Base-by-base conservation (phyloP, 1,140 invertebrate species). In the Drosophila sproati region DNA sequence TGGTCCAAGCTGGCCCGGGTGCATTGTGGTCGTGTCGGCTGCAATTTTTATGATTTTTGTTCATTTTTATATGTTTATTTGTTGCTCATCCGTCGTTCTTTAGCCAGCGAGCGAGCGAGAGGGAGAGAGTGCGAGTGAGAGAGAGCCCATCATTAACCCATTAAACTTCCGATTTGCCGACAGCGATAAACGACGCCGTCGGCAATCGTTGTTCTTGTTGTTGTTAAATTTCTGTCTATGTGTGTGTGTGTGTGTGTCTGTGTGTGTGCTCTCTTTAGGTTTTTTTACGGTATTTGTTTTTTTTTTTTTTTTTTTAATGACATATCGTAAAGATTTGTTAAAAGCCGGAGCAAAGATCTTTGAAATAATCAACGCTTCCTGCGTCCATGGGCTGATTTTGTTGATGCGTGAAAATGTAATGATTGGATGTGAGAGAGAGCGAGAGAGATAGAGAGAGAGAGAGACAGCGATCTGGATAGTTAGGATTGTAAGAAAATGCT, bases 281-380 rank as follows among this genome's bases (percentile, higher is more conserved):
- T 60, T 73, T 73, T 48, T 67, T 69, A 54, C 12, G 43, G 66
- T 59, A 34, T 57, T 77, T 64, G 34, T 59, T 73, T 48, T 78
- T 31, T 73, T 63, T 50, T 39, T 47, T 43, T 39, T 51, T 61
- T 77, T 86, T 85, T 89, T 89, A 89, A 89, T 89, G 85, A 89
- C 85, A 89, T 89, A 83, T 90, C 85, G 85, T 89, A 90, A 89
- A 89, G 86, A 89, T 89, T 89, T 89, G 86, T 87, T 86, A 87
- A 87, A 86, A 86, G 78, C 82, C 82, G 82, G 70, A 75, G 77
- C 63, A 85, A 56, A 88, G 77, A 85, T 85, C 77, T 88, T 74
- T 68, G 59, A 76, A 86, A 86, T 81, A 75, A 73, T 69, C 63
- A 73, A 78, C 77, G 83, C 85, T 88, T 88, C 85, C 83, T 88